phyloP scores from a whole-genome alignment of 2,797 vertebrate genomes.

The Petrocephalus sullivani region DNA sequence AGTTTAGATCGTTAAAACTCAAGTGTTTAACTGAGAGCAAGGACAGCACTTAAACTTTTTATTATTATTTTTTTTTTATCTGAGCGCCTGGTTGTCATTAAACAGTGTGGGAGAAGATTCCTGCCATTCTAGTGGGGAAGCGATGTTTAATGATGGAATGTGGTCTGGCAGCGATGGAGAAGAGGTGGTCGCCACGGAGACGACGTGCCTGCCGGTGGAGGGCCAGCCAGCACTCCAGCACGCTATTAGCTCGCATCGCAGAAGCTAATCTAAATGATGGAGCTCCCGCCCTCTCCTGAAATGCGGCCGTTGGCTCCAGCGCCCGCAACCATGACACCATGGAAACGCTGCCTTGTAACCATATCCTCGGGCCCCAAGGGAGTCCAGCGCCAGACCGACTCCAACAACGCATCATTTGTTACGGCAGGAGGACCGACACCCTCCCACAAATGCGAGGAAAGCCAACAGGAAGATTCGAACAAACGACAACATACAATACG shows the following conservation, averaged over 20 bases:
- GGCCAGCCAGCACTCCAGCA: neutral
- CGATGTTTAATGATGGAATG: neutral
- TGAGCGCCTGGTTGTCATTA: slow-evolving; percentile 6
- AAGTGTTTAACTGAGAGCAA: neutral
- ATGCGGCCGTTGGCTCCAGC: neutral
- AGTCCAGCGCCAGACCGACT: neutral
- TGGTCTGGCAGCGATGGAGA: neutral
- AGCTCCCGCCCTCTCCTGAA: neutral
- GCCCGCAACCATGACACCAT: neutral
- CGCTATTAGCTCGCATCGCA: neutral
- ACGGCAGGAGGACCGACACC: neutral
- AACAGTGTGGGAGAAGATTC: slow-evolving; percentile 3
- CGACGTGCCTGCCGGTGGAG: neutral
- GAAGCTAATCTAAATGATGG: neutral
- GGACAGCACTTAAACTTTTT: neutral
- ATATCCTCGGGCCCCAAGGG: neutral
- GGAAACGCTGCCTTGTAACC: slow-evolving; percentile 5
- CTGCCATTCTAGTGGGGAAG: slow-evolving; percentile 1
- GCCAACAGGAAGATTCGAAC: neutral
- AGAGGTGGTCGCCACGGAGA: neutral
- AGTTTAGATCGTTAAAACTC: neutral
- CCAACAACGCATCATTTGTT: neutral
- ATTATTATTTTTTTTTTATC: neutral
- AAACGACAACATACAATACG: neutral
- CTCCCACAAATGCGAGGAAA: neutral